Percentiles rank a stretch among this genome's conserved stretches.
These are phyloP conservation scores for Eciton burchellii DNA, from an alignment of 1,140 invertebrate species.

Conservation along the genomic window DNA sequence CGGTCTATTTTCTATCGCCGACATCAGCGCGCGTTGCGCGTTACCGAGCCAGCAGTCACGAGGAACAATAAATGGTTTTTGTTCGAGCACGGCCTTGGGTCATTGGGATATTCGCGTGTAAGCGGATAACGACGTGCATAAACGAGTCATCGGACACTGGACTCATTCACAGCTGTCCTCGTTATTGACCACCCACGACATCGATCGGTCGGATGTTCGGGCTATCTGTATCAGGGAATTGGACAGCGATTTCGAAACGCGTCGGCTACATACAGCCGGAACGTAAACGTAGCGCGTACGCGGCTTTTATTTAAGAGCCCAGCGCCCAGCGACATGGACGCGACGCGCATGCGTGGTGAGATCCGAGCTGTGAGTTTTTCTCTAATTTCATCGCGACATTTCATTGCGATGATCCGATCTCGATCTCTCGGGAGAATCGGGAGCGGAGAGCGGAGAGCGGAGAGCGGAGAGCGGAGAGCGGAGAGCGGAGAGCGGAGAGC, in stretches of 20 bases:
- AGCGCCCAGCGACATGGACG: not conserved
- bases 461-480: too few species aligned
- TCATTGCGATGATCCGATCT: too few species aligned
- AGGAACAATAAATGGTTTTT: constrained; percentile 74
- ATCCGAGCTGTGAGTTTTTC: not conserved
- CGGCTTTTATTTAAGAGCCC: constrained; percentile 26
- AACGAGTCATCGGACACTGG: constrained; percentile 77
- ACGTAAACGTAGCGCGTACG: constrained; percentile 7
- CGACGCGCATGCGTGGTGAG: not conserved
- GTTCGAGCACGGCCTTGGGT: constrained; percentile 61
- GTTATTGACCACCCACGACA: constrained; percentile 74
- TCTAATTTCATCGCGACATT: not conserved
- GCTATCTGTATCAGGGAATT: constrained; percentile 64
- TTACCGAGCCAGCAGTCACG: constrained; percentile 51
- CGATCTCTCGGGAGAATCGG: too few species aligned
- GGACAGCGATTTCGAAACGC: constrained; percentile 70
- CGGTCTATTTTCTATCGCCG: constrained; percentile 32
- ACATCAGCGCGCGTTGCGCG: constrained; percentile 17
- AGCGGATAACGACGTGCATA: constrained; percentile 74
- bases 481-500: too few species aligned
- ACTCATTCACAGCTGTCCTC: constrained; percentile 73
- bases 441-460: too few species aligned
- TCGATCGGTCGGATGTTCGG: constrained; percentile 69
- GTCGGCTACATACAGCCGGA: constrained; percentile 62
- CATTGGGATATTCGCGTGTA: constrained; percentile 74